Conservation (phyloP, 2,113 vertebrate genomes). For the Plotosus lineatus region DNA sequence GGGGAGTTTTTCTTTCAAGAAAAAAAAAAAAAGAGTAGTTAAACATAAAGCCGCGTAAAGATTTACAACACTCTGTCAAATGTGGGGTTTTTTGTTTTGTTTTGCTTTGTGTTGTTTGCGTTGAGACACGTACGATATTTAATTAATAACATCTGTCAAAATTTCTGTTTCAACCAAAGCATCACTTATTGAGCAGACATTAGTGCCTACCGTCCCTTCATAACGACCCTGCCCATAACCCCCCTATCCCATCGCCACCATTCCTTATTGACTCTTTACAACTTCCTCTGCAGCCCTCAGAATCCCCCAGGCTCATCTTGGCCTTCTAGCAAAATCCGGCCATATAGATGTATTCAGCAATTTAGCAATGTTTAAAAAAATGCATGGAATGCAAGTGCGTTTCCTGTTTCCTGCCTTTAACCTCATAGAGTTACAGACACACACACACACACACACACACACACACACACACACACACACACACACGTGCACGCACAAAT, state of each 20-base stretch:
- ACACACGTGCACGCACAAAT: neutral
- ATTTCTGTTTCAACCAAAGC: neutral
- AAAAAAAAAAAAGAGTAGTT: neutral
- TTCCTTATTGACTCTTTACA: neutral
- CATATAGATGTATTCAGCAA: slow-evolving; percentile 53
- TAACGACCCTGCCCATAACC: neutral
- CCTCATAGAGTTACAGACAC: slow-evolving; percentile 45
- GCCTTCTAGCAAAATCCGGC: slow-evolving; percentile 47
- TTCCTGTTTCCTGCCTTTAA: slow-evolving; percentile 56
- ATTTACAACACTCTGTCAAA: neutral
- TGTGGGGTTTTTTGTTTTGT: slow-evolving; percentile 19
- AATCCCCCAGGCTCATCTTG: neutral
- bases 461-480: neutral
- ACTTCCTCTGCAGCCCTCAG: neutral
- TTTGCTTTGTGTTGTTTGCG: neutral
- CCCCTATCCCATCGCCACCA: slow-evolving; percentile 2
- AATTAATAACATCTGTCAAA: neutral
- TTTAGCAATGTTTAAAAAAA: slow-evolving; percentile 53
- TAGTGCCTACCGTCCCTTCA: neutral
- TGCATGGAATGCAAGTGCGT: slow-evolving; percentile 50
- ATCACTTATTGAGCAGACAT: slow-evolving; percentile 13
- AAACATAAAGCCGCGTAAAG: neutral
- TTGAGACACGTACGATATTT: neutral
- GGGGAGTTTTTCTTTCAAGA: neutral
- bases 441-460: slow-evolving; percentile 15